Percentiles rank a stretch among this genome's conserved stretches.
Conservation (phyloP, 2,113 vertebrate species). For the Ranitomeya imitator region DNA sequence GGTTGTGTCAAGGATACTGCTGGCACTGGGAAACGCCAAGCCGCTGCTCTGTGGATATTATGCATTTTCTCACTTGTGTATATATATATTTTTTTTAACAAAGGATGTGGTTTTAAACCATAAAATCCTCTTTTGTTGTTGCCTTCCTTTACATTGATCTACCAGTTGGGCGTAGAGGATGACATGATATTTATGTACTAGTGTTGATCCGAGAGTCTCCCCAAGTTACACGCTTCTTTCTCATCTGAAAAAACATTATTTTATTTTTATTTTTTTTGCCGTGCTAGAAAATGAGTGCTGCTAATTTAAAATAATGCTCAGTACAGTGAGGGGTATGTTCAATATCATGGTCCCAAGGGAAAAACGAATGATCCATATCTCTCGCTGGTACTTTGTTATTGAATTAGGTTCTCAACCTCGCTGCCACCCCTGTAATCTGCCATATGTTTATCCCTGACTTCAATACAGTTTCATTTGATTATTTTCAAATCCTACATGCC, state of each 20-base stretch:
- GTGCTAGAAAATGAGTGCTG: not conserved
- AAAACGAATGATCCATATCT: not conserved
- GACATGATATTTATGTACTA: not conserved
- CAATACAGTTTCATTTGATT: not conserved
- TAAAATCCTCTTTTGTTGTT: not conserved
- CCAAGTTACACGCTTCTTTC: not conserved
- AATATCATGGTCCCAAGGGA: not conserved
- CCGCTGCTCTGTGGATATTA: not conserved
- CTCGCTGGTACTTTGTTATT: not conserved
- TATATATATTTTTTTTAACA: not conserved
- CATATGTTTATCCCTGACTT: not conserved
- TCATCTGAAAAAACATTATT: not conserved
- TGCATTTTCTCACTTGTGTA: not conserved
- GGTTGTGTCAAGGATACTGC: not conserved
- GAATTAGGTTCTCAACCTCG: not conserved
- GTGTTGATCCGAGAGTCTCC: too few species aligned
- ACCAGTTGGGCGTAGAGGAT: not conserved
- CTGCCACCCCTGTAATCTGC: constrained; percentile 3
- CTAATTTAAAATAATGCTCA: not conserved
- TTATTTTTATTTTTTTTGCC: not conserved
- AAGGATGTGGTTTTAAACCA: not conserved
- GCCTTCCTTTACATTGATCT: not conserved
- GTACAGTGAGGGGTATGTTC: not conserved
- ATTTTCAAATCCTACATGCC: constrained; percentile 25
- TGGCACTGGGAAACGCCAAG: not conserved